These are phyloP conservation scores for Mnemiopsis leidyi DNA, from an alignment of 37 sponge, comb jelly and placozoan genomes.

Conservation along the genomic window DNA sequence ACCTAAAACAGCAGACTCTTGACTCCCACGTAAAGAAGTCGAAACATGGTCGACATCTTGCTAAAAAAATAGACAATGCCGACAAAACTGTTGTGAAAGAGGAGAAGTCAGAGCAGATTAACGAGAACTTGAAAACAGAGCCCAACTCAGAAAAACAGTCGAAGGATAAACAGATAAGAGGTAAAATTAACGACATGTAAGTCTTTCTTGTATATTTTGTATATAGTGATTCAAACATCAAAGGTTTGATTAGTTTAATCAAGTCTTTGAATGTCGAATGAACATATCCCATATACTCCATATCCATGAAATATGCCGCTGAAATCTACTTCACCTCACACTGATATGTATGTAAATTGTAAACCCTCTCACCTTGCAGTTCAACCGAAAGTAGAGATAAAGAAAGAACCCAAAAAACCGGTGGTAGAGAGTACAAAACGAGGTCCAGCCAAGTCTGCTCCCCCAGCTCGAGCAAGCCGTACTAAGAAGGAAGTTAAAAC, in stretches of 20 bases:
- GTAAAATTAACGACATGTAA: too few species aligned
- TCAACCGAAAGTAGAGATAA: neutral
- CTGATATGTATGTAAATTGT: too few species aligned
- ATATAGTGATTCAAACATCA: too few species aligned
- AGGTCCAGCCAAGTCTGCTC: neutral
- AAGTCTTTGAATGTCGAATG: too few species aligned
- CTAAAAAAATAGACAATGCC: neutral
- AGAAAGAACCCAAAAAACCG: neutral
- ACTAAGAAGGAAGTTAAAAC: neutral
- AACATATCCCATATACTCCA: too few species aligned
- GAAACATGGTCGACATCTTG: neutral
- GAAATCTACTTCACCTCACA: too few species aligned
- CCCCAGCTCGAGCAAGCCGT: neutral
- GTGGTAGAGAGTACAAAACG: neutral
- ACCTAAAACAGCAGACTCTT: conserved; percentile 31
- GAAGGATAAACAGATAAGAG: too few species aligned
- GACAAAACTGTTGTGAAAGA: neutral
- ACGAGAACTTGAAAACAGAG: neutral
- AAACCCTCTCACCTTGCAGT: too few species aligned
- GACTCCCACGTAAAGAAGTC: conserved; percentile 1
- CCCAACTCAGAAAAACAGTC: too few species aligned
- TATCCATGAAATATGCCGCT: too few species aligned
- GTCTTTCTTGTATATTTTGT: too few species aligned
- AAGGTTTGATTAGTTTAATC: too few species aligned
- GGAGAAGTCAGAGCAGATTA: neutral